Percentiles rank a stretch among this genome's conserved stretches.
These are phyloP conservation scores for Numenius arquata DNA, from an alignment of 2,113 vertebrate species.

Conservation along the genomic window DNA sequence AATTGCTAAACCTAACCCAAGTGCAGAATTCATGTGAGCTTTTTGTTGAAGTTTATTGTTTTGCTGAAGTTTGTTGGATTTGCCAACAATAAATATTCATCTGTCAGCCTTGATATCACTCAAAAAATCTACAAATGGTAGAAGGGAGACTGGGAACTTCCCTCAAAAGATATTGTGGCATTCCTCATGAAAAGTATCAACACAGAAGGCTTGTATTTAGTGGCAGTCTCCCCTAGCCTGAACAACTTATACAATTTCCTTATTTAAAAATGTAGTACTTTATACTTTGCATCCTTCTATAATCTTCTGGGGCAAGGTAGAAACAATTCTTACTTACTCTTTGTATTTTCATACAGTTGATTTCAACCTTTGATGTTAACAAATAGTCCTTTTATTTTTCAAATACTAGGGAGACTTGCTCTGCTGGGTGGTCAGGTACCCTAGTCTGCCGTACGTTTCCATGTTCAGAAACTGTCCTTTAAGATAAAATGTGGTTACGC, in stretches of 20 bases:
- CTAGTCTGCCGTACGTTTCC: not conserved
- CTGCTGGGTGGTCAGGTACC: not conserved
- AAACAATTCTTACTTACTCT: not conserved
- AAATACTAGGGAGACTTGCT: not conserved
- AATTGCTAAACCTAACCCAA: constrained; percentile 26
- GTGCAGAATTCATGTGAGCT: not conserved
- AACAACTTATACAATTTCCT: not conserved
- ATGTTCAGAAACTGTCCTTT: not conserved
- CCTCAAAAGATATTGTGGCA: not conserved
- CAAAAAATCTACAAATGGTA: not conserved
- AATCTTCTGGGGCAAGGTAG: not conserved
- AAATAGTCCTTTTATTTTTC: not conserved
- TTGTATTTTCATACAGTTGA: not conserved
- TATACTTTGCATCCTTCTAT: not conserved
- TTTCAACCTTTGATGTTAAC: not conserved
- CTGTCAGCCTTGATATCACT: not conserved
- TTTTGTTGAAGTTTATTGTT: constrained; percentile 8
- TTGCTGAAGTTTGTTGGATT: constrained; percentile 6
- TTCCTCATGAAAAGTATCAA: not conserved
- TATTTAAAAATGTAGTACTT: not conserved
- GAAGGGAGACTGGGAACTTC: not conserved
- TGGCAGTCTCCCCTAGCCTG: not conserved
- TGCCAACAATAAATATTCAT: not conserved
- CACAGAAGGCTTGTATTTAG: not conserved
- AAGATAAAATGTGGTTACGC: not conserved